These are phyloP conservation scores for Helarctos malayanus DNA, from an alignment of 2,797 vertebrate species.

Conservation along the genomic window DNA sequence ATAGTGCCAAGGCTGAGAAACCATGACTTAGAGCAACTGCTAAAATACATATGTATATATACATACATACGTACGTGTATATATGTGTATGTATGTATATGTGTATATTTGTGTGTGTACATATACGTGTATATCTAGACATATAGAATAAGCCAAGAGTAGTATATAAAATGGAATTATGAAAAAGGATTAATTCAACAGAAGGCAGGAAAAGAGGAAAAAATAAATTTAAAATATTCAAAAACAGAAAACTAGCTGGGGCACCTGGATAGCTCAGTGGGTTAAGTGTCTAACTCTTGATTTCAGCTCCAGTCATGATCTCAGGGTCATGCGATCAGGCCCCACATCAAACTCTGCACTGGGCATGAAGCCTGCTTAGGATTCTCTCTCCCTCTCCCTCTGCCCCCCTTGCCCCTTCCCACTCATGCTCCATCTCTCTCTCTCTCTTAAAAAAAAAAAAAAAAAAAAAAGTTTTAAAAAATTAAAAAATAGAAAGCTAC, in stretches of 20 bases:
- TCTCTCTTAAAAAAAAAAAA: not conserved
- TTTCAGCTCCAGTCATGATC: not conserved
- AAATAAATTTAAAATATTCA: not conserved
- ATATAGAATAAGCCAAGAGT: not conserved
- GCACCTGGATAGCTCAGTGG: not conserved
- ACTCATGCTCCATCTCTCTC: not conserved
- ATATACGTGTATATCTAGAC: not conserved
- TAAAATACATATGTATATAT: not conserved
- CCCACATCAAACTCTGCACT: not conserved
- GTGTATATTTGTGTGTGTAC: not conserved
- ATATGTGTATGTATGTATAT: not conserved
- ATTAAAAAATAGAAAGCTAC: not conserved
- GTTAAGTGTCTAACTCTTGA: not conserved
- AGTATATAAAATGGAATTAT: not conserved
- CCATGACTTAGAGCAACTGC: not conserved
- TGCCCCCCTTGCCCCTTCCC: not conserved
- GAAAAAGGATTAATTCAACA: conserved; percentile 32
- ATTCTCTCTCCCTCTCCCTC: not conserved
- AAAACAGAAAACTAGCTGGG: not conserved
- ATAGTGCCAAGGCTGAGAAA: not conserved
- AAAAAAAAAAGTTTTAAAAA: not conserved
- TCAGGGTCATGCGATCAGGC: not conserved
- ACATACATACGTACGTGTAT: too few species aligned
- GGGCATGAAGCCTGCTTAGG: not conserved
- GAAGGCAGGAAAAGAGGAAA: not conserved